phyloP scores from a whole-genome alignment of 1,140 invertebrate genomes.

The Trichonephila clavipes region DNA sequence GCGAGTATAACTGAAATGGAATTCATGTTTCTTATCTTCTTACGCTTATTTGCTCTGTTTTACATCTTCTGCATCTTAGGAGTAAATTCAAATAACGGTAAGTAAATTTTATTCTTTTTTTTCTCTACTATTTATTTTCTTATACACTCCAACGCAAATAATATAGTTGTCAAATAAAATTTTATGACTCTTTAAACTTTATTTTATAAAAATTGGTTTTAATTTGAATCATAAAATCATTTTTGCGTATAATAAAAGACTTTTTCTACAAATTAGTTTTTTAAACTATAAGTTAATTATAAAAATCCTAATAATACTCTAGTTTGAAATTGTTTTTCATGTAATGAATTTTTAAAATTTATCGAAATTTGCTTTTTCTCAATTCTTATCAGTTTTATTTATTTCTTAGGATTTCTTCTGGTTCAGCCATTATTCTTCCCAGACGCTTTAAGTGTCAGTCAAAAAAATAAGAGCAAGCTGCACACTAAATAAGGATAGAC shows the following conservation, averaged over 20 bases:
- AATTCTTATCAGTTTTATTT: neutral
- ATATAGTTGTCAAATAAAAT: neutral
- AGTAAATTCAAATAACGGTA: neutral
- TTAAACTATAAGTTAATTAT: too few relatives aligned
- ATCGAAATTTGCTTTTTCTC: neutral
- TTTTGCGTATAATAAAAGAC: too few relatives aligned
- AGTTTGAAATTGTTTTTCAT: neutral
- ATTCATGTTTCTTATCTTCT: neutral
- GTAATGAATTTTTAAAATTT: neutral
- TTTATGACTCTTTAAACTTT: neutral
- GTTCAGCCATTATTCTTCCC: conserved; percentile 75
- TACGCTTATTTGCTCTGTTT: neutral
- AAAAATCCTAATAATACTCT: neutral
- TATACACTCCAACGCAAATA: neutral
- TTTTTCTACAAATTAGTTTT: too few relatives aligned
- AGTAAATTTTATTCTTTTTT: neutral
- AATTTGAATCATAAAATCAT: neutral
- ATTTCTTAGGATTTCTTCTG: conserved; percentile 50
- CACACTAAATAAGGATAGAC: conserved; percentile 88
- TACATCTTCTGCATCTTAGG: neutral
- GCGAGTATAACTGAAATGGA: neutral
- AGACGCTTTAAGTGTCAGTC: conserved; percentile 35
- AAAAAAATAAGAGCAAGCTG: conserved; percentile 80
- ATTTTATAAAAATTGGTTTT: neutral
- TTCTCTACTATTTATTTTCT: too few relatives aligned